Percentiles rank a stretch among this genome's conserved stretches.
phyloP scores from a whole-genome alignment of 2,888 invertebrate species.

The Caenorhabditis uteleia region DNA sequence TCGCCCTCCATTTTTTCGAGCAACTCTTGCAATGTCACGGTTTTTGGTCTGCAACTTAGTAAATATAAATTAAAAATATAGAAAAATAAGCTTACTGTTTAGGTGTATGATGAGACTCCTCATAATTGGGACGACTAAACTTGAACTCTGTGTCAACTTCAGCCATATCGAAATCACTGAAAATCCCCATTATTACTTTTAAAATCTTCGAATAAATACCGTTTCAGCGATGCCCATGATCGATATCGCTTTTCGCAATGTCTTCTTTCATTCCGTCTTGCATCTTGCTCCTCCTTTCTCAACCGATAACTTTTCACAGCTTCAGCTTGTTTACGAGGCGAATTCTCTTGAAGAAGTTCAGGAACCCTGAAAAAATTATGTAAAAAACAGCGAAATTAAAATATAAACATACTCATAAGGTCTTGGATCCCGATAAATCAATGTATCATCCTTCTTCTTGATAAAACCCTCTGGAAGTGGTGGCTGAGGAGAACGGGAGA shows the following conservation, averaged over 20 bases:
- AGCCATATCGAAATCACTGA: constrained; percentile 27
- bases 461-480: constrained; percentile 25
- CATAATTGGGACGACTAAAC: neutral
- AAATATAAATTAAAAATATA: no score
- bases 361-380: constrained; percentile 15
- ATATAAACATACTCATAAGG: constrained; percentile 11
- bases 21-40: no score
- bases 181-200: no score
- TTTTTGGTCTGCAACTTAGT: no score
- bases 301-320: constrained; percentile 9
- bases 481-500: constrained; percentile 26
- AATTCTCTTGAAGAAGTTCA: constrained; percentile 15
- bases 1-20: no score
- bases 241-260: constrained; percentile 16
- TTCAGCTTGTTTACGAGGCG: constrained; percentile 21
- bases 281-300: constrained; percentile 23
- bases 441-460: constrained; percentile 18
- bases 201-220: constrained; percentile 4
- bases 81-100: no score
- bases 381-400: neutral
- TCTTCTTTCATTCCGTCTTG: constrained; percentile 14
- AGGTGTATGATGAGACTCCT: no score
- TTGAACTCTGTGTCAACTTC: constrained; percentile 8
- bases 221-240: constrained; percentile 29
- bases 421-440: constrained; percentile 26